phyloP scores from a whole-genome alignment of 2,113 vertebrate species.

The Progne subis region DNA sequence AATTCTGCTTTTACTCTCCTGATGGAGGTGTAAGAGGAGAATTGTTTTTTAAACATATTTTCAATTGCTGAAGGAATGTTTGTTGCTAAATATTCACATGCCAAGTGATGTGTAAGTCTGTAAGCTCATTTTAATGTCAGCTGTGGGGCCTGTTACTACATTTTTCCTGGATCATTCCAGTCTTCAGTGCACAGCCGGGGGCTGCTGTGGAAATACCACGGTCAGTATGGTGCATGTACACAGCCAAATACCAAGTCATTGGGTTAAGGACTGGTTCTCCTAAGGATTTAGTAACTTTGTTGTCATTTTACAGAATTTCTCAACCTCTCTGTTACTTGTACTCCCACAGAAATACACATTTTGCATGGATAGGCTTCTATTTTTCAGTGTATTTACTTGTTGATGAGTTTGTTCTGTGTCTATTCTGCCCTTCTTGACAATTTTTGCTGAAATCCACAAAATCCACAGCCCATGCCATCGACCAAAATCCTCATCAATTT shows the following conservation, averaged over 20 bases:
- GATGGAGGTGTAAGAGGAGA: background rate
- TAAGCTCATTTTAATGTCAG: background rate
- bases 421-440: background rate
- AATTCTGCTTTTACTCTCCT: background rate
- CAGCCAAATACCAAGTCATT: background rate
- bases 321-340: background rate
- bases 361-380: background rate
- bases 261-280: background rate
- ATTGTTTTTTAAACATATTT: background rate
- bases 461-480: background rate
- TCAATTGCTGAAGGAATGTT: background rate
- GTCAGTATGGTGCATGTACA: background rate
- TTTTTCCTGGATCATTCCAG: background rate
- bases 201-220: background rate
- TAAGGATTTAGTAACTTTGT: background rate
- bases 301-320: background rate
- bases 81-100: background rate
- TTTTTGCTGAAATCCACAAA: slow-evolving; percentile 44
- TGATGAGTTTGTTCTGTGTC: background rate
- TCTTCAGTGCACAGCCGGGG: background rate
- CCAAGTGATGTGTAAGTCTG: background rate
- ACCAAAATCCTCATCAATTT: slow-evolving; percentile 65
- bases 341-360: background rate
- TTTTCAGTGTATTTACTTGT: background rate
- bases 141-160: background rate